These are phyloP conservation scores for Orthonevra nobilis DNA, from an alignment of 2,888 invertebrate species.

Conservation along the genomic window DNA sequence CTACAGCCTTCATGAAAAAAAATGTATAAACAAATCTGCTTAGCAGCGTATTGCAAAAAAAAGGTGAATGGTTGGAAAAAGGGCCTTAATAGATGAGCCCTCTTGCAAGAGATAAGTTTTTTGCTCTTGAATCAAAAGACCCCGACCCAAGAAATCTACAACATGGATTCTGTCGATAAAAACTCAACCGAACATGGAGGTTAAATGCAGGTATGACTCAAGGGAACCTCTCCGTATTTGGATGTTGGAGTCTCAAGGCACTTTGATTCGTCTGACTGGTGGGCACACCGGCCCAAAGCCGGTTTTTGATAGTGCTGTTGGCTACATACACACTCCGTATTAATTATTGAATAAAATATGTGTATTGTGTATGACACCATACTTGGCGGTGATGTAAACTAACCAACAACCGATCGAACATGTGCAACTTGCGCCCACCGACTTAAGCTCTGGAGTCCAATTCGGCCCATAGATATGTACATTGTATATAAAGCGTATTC, in stretches of 20 bases:
- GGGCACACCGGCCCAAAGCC: slow-evolving; percentile 24
- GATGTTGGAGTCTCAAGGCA: neutral
- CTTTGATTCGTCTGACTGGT: slow-evolving; percentile 36
- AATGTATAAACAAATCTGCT: neutral
- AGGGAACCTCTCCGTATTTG: slow-evolving; percentile 44
- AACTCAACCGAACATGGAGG: neutral
- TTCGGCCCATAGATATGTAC: neutral
- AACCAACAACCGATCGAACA: slow-evolving; percentile 7
- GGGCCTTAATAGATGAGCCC: too few species aligned
- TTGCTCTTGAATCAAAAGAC: too few species aligned
- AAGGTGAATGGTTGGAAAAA: too few species aligned
- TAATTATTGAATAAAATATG: slow-evolving; percentile 23
- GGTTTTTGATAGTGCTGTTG: slow-evolving; percentile 29
- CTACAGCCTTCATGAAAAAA: slow-evolving; percentile 2
- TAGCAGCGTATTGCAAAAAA: neutral
- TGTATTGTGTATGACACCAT: slow-evolving; percentile 59
- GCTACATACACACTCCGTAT: slow-evolving; percentile 33
- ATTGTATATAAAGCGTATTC: too few species aligned
- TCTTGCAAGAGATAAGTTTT: too few species aligned
- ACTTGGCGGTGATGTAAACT: slow-evolving; percentile 57
- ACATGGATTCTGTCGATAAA: slow-evolving; percentile 8
- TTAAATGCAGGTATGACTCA: slow-evolving; percentile 7
- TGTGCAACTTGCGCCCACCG: slow-evolving; percentile 57
- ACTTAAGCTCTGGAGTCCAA: neutral
- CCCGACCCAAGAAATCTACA: too few species aligned